Base-by-base conservation (phyloP, 2,888 invertebrate species). In the Diarsia brunnea region DNA sequence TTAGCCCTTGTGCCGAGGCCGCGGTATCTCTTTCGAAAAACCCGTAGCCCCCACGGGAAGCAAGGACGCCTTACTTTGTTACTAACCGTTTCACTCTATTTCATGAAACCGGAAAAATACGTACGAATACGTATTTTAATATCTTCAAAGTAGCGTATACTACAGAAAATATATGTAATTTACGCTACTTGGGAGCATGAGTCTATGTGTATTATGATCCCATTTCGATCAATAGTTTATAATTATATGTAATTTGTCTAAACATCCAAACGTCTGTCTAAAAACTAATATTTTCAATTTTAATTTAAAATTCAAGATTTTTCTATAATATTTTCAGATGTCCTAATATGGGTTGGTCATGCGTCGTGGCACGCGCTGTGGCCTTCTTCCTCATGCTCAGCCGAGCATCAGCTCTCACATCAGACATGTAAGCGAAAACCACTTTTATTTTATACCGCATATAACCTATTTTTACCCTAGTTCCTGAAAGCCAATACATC, bases 291-390 rank as follows among this genome's bases (percentile, higher is more conserved):
- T 45, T 45, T n/a, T 38, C 8, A 31, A 14, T 11, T 7, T 19
- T 31, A 4, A 21, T 4, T 12, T 60, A 47, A 14, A 58, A 24
- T n/a, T 49, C 49, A 55, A 43, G 1, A 49, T 12, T 24, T 4
- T 5, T 27, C 78, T 81, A 69, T 77, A 81, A 73, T 38, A n/a
- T 69, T 98, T 98, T 79, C 97, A 98, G 98, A 98, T 98, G 98
- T 98, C 98, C 97, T 98, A 98, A 98, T 98, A 98, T 98, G 98
- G 98, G 98, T 98, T 98, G 98, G 97, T 97, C 97, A 97, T 98
- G 98, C 97, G 98, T 98, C 97, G 97, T 98, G 97, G 97, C 98
- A 97, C 97, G 97, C 96, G 97, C 97, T 95, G 97, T 97, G 95
- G 97, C 97, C 95, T 95, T 97, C 92, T 95, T 97, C 94, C 97